Base-by-base conservation (phyloP, 2,797 vertebrate species). In the Lacerta agilis region DNA sequence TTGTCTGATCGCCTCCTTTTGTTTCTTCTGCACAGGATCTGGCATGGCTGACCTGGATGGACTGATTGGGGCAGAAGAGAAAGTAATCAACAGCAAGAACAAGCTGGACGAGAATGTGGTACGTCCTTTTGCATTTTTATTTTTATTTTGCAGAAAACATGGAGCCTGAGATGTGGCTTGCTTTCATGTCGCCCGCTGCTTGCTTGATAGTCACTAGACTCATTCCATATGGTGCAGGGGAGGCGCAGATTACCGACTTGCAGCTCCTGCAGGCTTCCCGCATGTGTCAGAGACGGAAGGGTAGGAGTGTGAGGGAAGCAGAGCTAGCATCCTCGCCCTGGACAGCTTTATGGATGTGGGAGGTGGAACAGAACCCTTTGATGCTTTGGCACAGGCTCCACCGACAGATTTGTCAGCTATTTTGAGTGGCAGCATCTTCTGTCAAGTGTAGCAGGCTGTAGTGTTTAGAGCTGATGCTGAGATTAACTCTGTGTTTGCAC, bases 101-200 rank as follows among this genome's bases (percentile, higher is more conserved):
- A 98, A 98, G 95, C 97, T 98, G 93, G 98, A 97, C 90, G 96
- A 98, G 90, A 98, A 98, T 15, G 97, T 98, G 98, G 99, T 99
- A 96, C 98, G 98, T 92, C 49, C 2, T 43, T 80, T 77, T 86
- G 55, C 75, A 33, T 83, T 55, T 55, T 49, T 49, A 3, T 49
- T 49, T 11, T 83, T 80, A 23, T 75, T 83, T 64, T 77, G 38
- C n/a, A 64, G 64, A 2, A 61, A 11, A 91, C 43, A 85, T 36
- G 67, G 45, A 83, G 0, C 0, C 9, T 81, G 90, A 69, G 83
- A 29, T 4, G 83, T 41, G 80, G 69, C 87, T 89, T 71, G 29
- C 87, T 91, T 84, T 86, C 36, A 11, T 27, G 36, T 80, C 73
- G 80, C 1, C 2, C 89, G 92, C 49, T 38, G 80, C 92, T 91